phyloP scores from a whole-genome alignment of 2,797 vertebrate species.

The Danio albolineatus region DNA sequence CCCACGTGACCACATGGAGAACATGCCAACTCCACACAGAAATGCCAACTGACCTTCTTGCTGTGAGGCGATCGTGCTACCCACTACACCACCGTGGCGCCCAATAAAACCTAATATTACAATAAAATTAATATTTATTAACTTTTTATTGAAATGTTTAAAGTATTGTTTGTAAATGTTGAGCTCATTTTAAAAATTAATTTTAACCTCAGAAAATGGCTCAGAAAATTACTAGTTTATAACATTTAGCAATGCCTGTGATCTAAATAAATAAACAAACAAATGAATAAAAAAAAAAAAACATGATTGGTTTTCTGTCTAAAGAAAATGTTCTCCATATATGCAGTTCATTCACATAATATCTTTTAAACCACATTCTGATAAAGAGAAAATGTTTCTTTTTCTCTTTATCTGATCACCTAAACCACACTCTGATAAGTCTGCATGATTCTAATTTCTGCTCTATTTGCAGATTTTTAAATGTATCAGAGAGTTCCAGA shows the following conservation, averaged over 20 bases:
- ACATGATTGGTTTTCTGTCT: neutral
- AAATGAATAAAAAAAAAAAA: too few relatives aligned
- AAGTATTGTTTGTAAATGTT: neutral
- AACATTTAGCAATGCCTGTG: neutral
- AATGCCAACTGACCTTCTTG: too few relatives aligned
- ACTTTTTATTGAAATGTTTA: neutral
- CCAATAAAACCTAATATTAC: too few relatives aligned
- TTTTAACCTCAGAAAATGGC: too few relatives aligned
- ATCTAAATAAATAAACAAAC: neutral
- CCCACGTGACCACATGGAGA: too few relatives aligned
- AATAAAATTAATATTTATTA: neutral
- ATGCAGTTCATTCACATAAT: constrained; percentile 72
- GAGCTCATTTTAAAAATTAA: too few relatives aligned
- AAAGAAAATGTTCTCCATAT: constrained; percentile 21
- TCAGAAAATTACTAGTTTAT: constrained; percentile 1
- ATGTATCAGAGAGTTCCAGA: neutral
- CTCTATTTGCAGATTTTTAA: constrained; percentile 2
- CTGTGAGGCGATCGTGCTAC: too few relatives aligned
- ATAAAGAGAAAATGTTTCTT: constrained; percentile 59
- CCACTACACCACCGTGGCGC: too few relatives aligned
- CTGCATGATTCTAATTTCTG: constrained; percentile 36
- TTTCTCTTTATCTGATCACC: constrained; percentile 48
- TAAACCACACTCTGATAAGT: constrained; percentile 64
- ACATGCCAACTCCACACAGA: too few relatives aligned
- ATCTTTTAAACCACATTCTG: constrained; percentile 62